These are phyloP conservation scores for Rhincodon typus DNA, from an alignment of 2,797 vertebrate species.

Conservation along the genomic window DNA sequence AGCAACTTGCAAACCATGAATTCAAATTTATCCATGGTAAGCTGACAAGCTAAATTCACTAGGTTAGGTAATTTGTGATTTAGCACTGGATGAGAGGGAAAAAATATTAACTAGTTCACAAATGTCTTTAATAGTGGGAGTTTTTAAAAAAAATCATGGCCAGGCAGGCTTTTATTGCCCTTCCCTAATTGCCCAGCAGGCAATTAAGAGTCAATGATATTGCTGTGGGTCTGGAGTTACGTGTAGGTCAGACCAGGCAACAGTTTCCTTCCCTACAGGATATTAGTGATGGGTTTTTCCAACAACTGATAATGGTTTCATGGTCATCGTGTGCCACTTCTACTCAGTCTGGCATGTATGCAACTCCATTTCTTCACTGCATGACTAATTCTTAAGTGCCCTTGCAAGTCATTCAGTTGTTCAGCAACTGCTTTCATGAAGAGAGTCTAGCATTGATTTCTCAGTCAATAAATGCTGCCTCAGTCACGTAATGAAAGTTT, in stretches of 20 bases:
- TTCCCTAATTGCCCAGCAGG: no score
- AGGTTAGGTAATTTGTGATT: not conserved
- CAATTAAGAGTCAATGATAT: no score
- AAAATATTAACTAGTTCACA: not conserved
- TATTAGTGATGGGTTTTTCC: no score
- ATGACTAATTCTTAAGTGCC: not conserved
- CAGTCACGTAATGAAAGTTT: not conserved
- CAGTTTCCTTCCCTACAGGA: no score
- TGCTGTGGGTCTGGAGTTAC: no score
- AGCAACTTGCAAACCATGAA: not conserved
- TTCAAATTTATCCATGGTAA: not conserved
- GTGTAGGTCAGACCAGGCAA: no score
- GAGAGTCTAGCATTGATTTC: not conserved
- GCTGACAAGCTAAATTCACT: not conserved
- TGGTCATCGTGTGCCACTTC: not conserved
- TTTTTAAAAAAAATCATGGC: no score
- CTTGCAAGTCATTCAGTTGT: not conserved
- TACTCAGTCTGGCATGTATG: not conserved
- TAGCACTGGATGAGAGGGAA: not conserved
- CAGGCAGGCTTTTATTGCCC: no score
- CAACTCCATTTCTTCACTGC: not conserved
- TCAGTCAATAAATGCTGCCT: not conserved
- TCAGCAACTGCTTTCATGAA: not conserved
- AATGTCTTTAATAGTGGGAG: not conserved
- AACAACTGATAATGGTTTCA: no score